Conservation (phyloP, 2,113 vertebrate species). For the Spilogale gracilis region DNA sequence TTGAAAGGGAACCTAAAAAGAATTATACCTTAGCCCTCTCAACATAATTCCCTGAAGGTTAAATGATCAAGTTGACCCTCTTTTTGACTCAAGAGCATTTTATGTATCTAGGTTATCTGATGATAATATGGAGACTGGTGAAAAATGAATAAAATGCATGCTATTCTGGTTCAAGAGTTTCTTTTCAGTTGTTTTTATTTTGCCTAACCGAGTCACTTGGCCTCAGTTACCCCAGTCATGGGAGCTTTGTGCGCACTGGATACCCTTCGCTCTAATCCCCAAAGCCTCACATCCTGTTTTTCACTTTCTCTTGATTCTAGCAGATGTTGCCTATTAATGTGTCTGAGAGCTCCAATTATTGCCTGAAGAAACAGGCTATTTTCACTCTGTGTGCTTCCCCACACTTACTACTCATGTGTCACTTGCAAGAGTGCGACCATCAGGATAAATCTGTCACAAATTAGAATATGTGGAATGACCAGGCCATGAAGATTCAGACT, state of each 20-base stretch:
- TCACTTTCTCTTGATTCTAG: conserved; percentile 75
- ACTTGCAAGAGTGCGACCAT: not conserved
- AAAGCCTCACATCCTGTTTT: conserved; percentile 82
- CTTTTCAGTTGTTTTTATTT: conserved; percentile 68
- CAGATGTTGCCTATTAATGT: conserved; percentile 83
- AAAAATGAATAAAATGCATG: conserved; percentile 64
- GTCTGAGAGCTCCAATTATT: conserved; percentile 76
- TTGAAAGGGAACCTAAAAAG: not conserved
- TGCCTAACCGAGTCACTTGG: conserved; percentile 67
- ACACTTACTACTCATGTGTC: conserved; percentile 25
- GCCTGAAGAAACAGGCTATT: conserved; percentile 65
- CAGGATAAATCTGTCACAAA: conserved; percentile 8
- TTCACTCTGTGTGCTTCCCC: conserved; percentile 35
- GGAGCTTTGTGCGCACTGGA: conserved; percentile 62
- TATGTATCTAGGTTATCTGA: conserved; percentile 41
- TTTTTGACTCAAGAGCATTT: conserved; percentile 19
- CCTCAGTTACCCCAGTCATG: conserved; percentile 58
- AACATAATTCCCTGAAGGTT: not conserved
- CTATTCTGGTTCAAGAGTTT: conserved; percentile 9
- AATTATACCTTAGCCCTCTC: not conserved
- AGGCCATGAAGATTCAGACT: not conserved
- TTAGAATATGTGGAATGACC: not conserved
- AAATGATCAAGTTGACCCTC: not conserved
- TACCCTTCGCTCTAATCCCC: conserved; percentile 59
- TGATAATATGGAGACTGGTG: not conserved